These are phyloP conservation scores for Callionymus lyra DNA, from an alignment of 2,113 vertebrate genomes.

Conservation along the genomic window DNA sequence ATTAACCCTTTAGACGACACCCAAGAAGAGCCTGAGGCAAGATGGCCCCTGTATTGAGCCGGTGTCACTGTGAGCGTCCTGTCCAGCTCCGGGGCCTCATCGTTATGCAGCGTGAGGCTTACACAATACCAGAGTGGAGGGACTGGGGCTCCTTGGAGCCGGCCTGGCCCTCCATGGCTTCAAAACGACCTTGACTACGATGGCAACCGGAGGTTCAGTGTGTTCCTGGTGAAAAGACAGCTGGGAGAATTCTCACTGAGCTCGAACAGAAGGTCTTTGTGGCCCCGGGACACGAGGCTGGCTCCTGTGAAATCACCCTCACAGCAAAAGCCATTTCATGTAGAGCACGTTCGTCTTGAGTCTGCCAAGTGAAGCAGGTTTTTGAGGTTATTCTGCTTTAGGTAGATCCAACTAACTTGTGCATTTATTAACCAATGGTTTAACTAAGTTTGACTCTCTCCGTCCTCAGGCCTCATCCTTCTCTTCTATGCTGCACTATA, in stretches of 20 bases:
- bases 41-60: conserved; percentile 6
- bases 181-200: conserved; percentile 68
- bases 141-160: conserved; percentile 67
- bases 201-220: conserved; percentile 77
- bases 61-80: conserved; percentile 40
- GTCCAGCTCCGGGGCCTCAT: conserved; percentile 41
- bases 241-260: conserved; percentile 73
- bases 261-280: conserved; percentile 75
- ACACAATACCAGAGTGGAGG: conserved; percentile 67
- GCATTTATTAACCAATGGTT: too few species aligned
- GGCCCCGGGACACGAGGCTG: conserved; percentile 53
- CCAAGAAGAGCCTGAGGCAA: conserved; percentile 13
- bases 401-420: background rate
- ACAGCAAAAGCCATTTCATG: conserved; percentile 63
- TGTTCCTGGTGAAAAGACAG: conserved; percentile 74
- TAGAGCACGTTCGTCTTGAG: conserved; percentile 49
- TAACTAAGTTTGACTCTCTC: too few species aligned
- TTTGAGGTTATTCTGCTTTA: too few species aligned
- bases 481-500: conserved; percentile 89
- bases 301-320: conserved; percentile 63
- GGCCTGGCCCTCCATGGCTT: conserved; percentile 62
- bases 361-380: conserved; percentile 37
- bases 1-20: conserved; percentile 10
- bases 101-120: conserved; percentile 43
- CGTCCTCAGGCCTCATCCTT: conserved; percentile 77